phyloP scores from a whole-genome alignment of 2,888 invertebrate genomes.

The Mimas tiliae region DNA sequence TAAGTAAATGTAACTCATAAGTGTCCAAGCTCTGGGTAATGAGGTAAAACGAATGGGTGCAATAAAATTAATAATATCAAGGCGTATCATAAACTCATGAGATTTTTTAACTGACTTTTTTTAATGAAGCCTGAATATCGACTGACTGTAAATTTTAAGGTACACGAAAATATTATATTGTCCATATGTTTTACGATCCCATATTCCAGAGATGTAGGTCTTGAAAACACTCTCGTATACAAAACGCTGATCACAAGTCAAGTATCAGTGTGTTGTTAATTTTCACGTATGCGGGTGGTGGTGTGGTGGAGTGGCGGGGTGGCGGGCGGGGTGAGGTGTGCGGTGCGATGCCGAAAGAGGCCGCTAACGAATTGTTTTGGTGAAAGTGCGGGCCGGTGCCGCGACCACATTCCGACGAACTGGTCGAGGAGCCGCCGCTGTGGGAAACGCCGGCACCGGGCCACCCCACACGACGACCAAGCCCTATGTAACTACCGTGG shows the following conservation, averaged over 20 bases:
- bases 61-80: too few relatives aligned
- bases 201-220: constrained; percentile 49
- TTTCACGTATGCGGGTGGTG: constrained; percentile 76
- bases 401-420: constrained; percentile 84
- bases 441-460: constrained; percentile 82
- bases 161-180: neutral
- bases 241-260: constrained; percentile 69
- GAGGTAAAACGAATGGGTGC: too few relatives aligned
- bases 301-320: constrained; percentile 64
- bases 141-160: neutral
- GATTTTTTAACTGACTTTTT: neutral
- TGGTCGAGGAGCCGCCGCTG: constrained; percentile 82
- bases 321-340: constrained; percentile 67
- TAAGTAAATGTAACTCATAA: too few relatives aligned
- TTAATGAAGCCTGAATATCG: neutral
- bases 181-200: neutral
- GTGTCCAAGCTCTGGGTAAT: too few relatives aligned
- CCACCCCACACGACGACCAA: constrained; percentile 77
- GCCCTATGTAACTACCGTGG: constrained; percentile 60
- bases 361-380: constrained; percentile 85
- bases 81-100: too few relatives aligned
- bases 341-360: constrained; percentile 82
- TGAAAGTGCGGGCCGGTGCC: constrained; percentile 84
- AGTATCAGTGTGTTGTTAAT: constrained; percentile 76
- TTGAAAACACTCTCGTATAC: constrained; percentile 62